A percentile compares a stretch with the other conserved stretches of the same genome.
phyloP scores from a whole-genome alignment of 2,113 vertebrate species.

The Gobiocypris rarus region DNA sequence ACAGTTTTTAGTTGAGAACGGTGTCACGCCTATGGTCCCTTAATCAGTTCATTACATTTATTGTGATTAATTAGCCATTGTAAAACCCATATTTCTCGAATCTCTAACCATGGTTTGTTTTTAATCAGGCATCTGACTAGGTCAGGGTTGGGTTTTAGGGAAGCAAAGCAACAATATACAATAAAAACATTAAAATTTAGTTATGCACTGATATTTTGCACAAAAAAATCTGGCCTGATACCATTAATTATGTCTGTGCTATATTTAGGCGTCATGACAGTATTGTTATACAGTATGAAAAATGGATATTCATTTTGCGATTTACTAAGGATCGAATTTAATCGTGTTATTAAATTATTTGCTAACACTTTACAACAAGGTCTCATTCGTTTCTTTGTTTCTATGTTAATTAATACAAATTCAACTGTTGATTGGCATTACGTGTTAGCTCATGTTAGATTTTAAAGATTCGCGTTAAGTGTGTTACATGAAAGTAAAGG shows the following conservation, averaged over 20 bases:
- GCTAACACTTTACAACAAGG: too few relatives aligned
- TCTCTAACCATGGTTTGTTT: background rate
- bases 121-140: background rate
- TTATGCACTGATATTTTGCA: background rate
- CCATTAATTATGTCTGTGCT: background rate
- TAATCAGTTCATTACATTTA: background rate
- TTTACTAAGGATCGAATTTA: background rate
- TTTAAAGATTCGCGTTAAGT: background rate
- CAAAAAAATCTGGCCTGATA: background rate
- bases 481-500: too few relatives aligned
- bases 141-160: background rate
- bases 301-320: background rate
- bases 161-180: background rate
- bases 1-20: too few relatives aligned
- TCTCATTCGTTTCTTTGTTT: too few relatives aligned
- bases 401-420: too few relatives aligned
- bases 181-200: background rate
- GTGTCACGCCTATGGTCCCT: too few relatives aligned
- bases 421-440: too few relatives aligned
- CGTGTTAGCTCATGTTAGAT: too few relatives aligned
- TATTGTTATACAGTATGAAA: background rate
- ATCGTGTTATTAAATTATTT: background rate
- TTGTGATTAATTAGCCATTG: background rate
- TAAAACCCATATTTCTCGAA: background rate
- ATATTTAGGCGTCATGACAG: background rate